These are phyloP conservation scores for Acrobasis repandana DNA, from an alignment of 2,888 invertebrate genomes.

Conservation along the genomic window DNA sequence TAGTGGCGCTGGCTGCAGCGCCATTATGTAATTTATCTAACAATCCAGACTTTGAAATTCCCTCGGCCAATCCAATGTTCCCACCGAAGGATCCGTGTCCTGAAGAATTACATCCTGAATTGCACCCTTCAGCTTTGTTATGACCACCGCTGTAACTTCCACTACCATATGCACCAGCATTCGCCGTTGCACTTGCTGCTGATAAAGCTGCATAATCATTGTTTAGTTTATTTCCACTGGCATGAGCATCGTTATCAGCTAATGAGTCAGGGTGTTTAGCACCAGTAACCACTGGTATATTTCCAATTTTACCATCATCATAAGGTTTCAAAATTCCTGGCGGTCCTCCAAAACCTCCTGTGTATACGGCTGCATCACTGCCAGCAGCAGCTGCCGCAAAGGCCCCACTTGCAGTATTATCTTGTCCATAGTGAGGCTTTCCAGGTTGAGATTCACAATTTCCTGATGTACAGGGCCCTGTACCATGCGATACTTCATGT, in stretches of 20 bases:
- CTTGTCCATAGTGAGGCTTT: constrained; percentile 27
- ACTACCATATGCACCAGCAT: constrained; percentile 33
- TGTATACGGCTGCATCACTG: constrained; percentile 57
- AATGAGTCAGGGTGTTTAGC: neutral
- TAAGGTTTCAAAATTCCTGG: constrained; percentile 67
- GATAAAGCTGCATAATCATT: constrained; percentile 44
- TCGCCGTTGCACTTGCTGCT: constrained; percentile 39
- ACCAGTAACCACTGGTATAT: neutral
- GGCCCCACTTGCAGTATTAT: constrained; percentile 26
- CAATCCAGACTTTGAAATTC: constrained; percentile 32
- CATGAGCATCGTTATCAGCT: neutral
- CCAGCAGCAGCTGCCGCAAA: constrained; percentile 44
- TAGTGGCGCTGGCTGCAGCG: constrained; percentile 37
- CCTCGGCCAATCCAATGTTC: constrained; percentile 32
- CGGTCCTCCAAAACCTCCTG: constrained; percentile 73
- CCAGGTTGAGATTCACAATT: constrained; percentile 35
- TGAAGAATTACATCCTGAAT: constrained; percentile 45
- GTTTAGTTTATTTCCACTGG: constrained; percentile 13
- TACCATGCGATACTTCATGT: constrained; percentile 11
- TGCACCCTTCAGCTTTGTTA: constrained; percentile 45
- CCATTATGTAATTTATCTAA: constrained; percentile 34
- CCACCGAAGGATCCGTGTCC: constrained; percentile 37
- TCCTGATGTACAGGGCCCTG: constrained; percentile 37
- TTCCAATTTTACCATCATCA: constrained; percentile 52
- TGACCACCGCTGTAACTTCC: constrained; percentile 33